A percentile compares a stretch with the other conserved stretches of the same genome.
Evolutionary conservation across 2,113 vertebrate species (phyloP).

Genomic region (Anthoscopus minutus): DNA sequence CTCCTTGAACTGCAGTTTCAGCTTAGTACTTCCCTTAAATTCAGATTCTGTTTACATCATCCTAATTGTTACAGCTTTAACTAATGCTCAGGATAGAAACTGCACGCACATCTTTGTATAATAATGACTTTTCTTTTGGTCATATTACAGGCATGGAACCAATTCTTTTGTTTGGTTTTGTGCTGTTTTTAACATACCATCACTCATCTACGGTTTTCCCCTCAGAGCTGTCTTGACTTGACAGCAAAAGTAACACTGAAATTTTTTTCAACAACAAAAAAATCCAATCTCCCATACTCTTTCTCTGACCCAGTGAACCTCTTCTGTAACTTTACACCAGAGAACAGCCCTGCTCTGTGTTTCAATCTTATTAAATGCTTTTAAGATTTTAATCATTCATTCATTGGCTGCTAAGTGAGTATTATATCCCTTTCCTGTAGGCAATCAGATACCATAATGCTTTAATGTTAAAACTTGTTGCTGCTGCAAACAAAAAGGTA

Average conservation of each 20-base stretch:
- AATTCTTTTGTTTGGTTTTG: not conserved
- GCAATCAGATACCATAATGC: conserved; percentile 51
- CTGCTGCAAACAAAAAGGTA: conserved; percentile 40
- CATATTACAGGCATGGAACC: not conserved
- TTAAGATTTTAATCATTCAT: conserved; percentile 66
- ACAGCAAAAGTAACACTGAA: not conserved
- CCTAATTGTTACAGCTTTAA: not conserved
- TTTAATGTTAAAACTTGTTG: conserved; percentile 62
- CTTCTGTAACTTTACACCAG: conserved; percentile 70
- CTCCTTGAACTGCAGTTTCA: not conserved
- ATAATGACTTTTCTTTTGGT: not conserved
- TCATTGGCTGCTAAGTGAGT: conserved; percentile 51
- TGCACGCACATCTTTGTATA: not conserved
- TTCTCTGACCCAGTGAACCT: conserved; percentile 74
- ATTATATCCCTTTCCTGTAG: conserved; percentile 56
- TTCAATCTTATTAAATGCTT: conserved; percentile 63
- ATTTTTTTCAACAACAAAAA: not conserved
- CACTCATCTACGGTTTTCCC: not conserved
- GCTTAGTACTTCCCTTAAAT: not conserved
- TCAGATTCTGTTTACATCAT: not conserved
- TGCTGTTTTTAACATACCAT: not conserved
- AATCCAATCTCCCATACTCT: not conserved
- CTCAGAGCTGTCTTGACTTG: conserved; percentile 31
- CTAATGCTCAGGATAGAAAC: not conserved
- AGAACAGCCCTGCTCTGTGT: conserved; percentile 69